A percentile compares a stretch with the other conserved stretches of the same genome.
phyloP scores from a whole-genome alignment of 2,113 vertebrate genomes.

The Climacteris rufus region DNA sequence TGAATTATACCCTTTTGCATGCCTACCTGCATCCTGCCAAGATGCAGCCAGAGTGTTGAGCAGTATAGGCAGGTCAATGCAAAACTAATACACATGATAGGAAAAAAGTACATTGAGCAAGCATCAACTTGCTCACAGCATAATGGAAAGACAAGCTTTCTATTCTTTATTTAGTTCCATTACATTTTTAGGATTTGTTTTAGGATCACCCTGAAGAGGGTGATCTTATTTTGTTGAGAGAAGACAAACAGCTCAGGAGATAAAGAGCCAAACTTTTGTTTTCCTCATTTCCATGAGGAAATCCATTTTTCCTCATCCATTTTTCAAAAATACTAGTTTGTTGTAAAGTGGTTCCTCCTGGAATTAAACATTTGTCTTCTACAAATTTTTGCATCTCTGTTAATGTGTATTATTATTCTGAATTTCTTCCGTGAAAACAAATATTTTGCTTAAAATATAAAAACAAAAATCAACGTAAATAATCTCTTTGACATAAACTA shows the following conservation, averaged over 20 bases:
- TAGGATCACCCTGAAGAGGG: neutral
- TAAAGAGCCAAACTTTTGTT: neutral
- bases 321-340: neutral
- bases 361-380: neutral
- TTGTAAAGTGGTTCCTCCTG: neutral
- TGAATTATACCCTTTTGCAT: neutral
- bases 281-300: neutral
- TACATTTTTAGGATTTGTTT: neutral
- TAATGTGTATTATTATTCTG: neutral
- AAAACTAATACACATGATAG: neutral
- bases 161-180: neutral
- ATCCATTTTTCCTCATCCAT: rapidly evolving
- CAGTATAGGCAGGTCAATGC: neutral
- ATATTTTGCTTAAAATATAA: neutral
- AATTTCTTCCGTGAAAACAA: neutral
- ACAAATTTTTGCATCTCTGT: neutral
- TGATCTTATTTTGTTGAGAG: neutral
- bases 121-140: neutral
- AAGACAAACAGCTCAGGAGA: neutral
- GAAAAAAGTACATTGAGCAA: neutral
- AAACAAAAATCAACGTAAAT: neutral
- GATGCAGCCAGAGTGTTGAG: neutral
- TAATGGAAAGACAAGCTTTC: neutral
- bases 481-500: neutral
- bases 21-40: neutral